These are phyloP conservation scores for Morpho deidamia DNA, from an alignment of 2,888 invertebrate species.

Conservation along the genomic window DNA sequence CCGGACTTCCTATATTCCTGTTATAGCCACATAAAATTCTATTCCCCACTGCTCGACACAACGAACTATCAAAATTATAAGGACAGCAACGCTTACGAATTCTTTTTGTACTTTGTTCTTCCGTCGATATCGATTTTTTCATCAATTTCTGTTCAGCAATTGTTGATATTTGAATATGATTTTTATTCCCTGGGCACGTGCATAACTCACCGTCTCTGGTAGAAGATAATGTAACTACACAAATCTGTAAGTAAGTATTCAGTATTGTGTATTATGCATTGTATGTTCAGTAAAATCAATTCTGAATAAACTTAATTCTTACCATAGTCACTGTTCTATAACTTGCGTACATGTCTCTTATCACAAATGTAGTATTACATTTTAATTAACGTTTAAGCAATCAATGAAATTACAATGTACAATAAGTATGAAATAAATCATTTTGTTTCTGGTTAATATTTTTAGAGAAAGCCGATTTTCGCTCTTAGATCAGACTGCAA, in stretches of 20 bases:
- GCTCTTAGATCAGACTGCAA: constrained; percentile 25
- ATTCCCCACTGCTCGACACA: constrained; percentile 49
- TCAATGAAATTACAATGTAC: constrained; percentile 27
- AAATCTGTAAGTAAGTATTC: constrained; percentile 32
- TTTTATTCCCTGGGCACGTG: constrained; percentile 1
- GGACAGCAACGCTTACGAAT: constrained; percentile 49
- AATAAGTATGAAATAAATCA: background rate
- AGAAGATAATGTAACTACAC: constrained; percentile 21
- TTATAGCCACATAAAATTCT: constrained; percentile 56
- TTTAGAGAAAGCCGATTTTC: constrained; percentile 10
- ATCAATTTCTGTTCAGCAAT: background rate
- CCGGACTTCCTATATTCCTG: constrained; percentile 40
- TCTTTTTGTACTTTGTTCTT: constrained; percentile 8
- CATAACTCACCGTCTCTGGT: constrained; percentile 26
- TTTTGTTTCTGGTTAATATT: background rate
- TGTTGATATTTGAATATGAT: background rate
- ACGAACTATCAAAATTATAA: constrained; percentile 48
- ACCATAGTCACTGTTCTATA: constrained; percentile 41
- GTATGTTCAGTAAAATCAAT: no score
- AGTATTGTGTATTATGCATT: background rate
- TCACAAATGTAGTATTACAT: constrained; percentile 34
- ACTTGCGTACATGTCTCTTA: constrained; percentile 49
- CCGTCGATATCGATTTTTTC: background rate
- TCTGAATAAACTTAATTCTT: constrained; percentile 26
- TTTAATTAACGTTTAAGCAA: constrained; percentile 39